Conservation (phyloP, 2,797 vertebrate genomes). For the Pteronotus mesoamericanus region DNA sequence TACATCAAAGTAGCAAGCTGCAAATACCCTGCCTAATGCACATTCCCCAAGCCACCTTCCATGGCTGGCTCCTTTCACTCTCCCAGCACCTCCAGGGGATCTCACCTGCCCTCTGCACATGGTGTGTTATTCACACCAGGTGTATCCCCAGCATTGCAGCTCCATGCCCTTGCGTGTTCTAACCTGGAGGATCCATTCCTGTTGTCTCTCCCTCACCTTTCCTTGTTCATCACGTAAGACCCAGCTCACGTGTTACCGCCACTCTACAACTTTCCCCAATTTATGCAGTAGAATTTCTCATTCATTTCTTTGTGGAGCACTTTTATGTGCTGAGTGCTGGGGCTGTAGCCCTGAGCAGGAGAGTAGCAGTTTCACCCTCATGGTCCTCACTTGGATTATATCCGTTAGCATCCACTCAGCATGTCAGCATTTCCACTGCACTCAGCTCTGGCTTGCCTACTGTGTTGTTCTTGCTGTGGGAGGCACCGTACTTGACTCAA, state of each 20-base stretch:
- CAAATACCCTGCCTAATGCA: neutral
- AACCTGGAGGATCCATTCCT: neutral
- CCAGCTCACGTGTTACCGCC: neutral
- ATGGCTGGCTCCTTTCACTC: neutral
- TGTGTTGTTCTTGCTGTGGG: neutral
- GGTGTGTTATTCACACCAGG: accelerated
- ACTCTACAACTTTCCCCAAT: neutral
- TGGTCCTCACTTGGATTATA: accelerated
- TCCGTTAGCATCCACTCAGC: accelerated
- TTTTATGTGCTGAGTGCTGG: neutral
- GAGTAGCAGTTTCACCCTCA: accelerated
- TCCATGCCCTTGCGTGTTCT: neutral
- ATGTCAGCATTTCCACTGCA: neutral
- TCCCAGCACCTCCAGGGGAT: neutral
- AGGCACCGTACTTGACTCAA: neutral
- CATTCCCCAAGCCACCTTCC: neutral
- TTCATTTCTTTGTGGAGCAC: neutral
- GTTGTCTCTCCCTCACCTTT: neutral
- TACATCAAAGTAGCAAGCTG: neutral
- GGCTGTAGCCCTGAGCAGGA: neutral
- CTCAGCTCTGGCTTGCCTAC: neutral
- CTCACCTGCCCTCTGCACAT: neutral
- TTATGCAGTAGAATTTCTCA: neutral
- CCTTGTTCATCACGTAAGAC: neutral
- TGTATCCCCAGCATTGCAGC: neutral